Percentiles rank a stretch among this genome's conserved stretches.
Evolutionary conservation across 2,797 vertebrate genomes (phyloP).

Genomic region (Dendrocincla fuliginosa): DNA sequence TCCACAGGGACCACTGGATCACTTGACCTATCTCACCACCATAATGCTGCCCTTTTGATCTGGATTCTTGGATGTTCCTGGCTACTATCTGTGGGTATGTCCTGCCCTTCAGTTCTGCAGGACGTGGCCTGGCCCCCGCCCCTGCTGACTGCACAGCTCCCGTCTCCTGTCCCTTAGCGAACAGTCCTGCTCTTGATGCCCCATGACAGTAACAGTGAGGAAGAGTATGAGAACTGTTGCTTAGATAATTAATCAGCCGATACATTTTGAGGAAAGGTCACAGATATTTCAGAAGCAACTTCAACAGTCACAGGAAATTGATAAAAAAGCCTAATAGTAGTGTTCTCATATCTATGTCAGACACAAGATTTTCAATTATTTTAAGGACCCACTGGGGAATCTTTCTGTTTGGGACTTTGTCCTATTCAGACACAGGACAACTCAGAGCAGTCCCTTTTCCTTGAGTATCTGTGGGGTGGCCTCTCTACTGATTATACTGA

Average conservation of each 20-base stretch:
- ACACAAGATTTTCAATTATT: neutral
- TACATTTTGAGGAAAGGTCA: neutral
- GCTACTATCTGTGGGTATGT: neutral
- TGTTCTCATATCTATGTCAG: neutral
- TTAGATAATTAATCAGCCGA: neutral
- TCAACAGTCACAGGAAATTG: fast-evolving
- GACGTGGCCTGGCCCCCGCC: neutral
- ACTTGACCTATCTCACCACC: neutral
- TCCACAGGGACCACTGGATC: fast-evolving
- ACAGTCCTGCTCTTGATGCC: neutral
- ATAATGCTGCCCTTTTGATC: neutral
- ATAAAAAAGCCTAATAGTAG: neutral
- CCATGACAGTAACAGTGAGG: neutral
- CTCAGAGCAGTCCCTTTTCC: neutral
- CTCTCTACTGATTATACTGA: neutral
- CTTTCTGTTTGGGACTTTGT: neutral
- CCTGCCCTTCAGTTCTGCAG: neutral
- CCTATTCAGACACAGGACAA: neutral
- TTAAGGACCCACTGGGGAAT: neutral
- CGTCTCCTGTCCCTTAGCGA: neutral
- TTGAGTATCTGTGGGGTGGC: no score
- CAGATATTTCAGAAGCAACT: neutral
- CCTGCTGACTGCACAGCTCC: neutral
- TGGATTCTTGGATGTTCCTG: neutral
- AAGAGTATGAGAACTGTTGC: neutral